These are phyloP conservation scores for Noctua janthe DNA, from an alignment of 2,888 invertebrate genomes.

Conservation along the genomic window DNA sequence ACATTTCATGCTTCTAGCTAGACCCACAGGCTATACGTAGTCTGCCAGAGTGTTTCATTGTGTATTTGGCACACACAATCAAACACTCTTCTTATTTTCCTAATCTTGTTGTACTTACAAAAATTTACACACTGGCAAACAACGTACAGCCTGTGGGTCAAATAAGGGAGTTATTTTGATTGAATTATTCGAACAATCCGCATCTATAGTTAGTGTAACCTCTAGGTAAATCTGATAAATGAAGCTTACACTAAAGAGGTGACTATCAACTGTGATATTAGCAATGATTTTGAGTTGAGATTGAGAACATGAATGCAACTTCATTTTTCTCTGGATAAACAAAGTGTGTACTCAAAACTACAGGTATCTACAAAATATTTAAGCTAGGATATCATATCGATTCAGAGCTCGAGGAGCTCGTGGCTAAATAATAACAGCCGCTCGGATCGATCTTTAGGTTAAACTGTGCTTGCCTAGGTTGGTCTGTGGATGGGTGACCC, in stretches of 20 bases:
- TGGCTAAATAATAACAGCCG: no score
- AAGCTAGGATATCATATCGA: background rate
- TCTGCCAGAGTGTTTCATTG: background rate
- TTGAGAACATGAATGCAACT: background rate
- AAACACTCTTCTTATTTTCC: no score
- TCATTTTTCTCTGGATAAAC: background rate
- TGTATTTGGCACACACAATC: no score
- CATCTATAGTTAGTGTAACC: background rate
- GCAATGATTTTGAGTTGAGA: background rate
- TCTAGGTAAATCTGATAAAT: background rate
- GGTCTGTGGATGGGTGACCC: no score
- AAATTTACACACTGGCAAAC: no score
- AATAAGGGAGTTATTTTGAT: background rate
- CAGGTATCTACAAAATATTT: background rate
- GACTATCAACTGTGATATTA: background rate
- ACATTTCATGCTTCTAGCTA: no score
- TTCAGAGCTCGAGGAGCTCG: background rate
- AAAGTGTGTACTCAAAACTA: background rate
- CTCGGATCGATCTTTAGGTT: no score
- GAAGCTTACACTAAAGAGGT: background rate
- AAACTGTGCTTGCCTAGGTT: no score
- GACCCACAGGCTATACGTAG: background rate
- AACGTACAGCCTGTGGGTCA: no score
- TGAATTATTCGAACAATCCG: background rate
- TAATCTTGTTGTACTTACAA: no score